Evolutionary conservation across 2,113 vertebrate species (phyloP).

Genomic region (Neotoma lepida): DNA sequence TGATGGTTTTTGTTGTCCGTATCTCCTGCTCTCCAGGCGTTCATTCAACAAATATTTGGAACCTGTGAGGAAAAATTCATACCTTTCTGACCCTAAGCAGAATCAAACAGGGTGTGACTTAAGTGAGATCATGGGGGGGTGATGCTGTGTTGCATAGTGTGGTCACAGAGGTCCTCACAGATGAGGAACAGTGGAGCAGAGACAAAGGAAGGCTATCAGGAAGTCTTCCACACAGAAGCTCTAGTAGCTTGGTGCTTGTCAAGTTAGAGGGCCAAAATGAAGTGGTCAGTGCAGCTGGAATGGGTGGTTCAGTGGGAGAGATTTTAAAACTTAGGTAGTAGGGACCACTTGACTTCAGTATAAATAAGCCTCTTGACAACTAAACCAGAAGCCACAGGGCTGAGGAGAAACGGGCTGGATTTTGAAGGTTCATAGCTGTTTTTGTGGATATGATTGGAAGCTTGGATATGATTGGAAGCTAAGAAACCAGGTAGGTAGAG

Average conservation of each 20-base stretch:
- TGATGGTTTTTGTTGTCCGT: neutral
- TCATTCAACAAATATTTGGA: neutral
- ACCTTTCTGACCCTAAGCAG: neutral
- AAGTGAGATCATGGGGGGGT: neutral
- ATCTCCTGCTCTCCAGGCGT: neutral
- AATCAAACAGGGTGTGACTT: neutral
- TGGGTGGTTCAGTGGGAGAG: neutral
- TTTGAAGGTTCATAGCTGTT: neutral
- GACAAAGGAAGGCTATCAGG: neutral
- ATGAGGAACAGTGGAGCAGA: neutral
- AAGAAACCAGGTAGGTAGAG: neutral
- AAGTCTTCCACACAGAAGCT: neutral
- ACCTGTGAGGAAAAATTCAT: neutral
- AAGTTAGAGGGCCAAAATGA: neutral
- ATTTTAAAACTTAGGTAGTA: no score
- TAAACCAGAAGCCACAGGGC: neutral
- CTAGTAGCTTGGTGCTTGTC: neutral
- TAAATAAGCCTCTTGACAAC: neutral
- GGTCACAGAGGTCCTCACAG: neutral
- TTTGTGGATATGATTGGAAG: neutral
- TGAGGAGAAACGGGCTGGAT: neutral
- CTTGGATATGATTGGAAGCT: neutral
- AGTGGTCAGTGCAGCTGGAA: neutral
- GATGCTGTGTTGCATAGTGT: fast-evolving
- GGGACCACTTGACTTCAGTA: neutral